phyloP scores from a whole-genome alignment of 2,888 invertebrate genomes.

The Patella depressa region DNA sequence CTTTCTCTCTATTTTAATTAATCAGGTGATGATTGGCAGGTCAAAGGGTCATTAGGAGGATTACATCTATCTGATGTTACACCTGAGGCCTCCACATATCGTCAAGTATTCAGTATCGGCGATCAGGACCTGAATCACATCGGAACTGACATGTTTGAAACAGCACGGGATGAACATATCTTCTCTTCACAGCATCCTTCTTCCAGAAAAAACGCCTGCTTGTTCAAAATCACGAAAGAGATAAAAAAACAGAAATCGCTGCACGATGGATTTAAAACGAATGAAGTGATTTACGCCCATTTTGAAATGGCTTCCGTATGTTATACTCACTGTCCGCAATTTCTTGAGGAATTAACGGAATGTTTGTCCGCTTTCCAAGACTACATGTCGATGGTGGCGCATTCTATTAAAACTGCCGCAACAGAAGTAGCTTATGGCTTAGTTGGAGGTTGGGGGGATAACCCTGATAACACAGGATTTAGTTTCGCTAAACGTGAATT shows the following conservation, averaged over 20 bases:
- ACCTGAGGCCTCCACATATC: constrained; percentile 84
- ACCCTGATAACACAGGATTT: constrained; percentile 5
- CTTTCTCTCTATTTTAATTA: constrained; percentile 25
- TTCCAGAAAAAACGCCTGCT: constrained; percentile 30
- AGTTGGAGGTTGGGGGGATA: constrained; percentile 52
- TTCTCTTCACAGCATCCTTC: constrained; percentile 15
- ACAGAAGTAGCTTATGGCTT: constrained; percentile 94
- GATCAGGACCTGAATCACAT: constrained; percentile 33
- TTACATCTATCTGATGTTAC: constrained; percentile 89
- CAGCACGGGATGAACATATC: constrained; percentile 41
- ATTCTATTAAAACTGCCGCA: constrained; percentile 89
- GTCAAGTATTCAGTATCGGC: constrained; percentile 78
- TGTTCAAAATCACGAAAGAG: constrained; percentile 27
- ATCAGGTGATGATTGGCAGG: constrained; percentile 76
- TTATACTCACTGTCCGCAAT: constrained; percentile 91
- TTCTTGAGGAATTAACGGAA: constrained; percentile 87
- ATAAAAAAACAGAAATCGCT: constrained; percentile 8
- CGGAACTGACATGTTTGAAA: constrained; percentile 62
- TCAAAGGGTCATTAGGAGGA: constrained; percentile 91
- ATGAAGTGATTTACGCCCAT: constrained; percentile 41
- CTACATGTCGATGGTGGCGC: constrained; percentile 86
- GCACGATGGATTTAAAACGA: not conserved
- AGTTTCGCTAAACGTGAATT: constrained; percentile 28
- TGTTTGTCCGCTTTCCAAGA: constrained; percentile 93
- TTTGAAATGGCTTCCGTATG: constrained; percentile 88